A percentile compares a stretch with the other conserved stretches of the same genome.
These are phyloP conservation scores for Numenius arquata DNA, from an alignment of 2,113 vertebrate genomes.

Conservation along the genomic window DNA sequence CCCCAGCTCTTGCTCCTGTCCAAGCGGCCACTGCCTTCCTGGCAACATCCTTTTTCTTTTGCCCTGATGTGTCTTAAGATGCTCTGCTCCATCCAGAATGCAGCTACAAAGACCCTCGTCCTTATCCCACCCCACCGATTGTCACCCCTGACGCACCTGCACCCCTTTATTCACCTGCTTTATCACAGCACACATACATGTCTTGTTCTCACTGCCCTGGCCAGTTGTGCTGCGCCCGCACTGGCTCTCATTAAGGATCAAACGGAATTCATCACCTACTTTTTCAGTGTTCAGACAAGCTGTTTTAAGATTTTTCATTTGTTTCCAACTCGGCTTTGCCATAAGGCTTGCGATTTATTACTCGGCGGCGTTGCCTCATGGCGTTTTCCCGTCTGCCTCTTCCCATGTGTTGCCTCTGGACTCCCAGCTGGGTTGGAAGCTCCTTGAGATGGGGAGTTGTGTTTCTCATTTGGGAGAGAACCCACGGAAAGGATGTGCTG, in stretches of 20 bases:
- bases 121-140: fast-evolving
- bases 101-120: fast-evolving
- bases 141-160: fast-evolving
- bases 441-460: not conserved
- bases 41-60: fast-evolving
- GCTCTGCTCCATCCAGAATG: fast-evolving
- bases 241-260: not conserved
- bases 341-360: not conserved
- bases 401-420: fast-evolving
- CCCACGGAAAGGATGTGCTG: not conserved
- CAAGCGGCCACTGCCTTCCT: fast-evolving
- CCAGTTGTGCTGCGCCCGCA: fast-evolving
- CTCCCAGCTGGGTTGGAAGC: not conserved
- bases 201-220: fast-evolving
- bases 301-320: not conserved
- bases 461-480: not conserved
- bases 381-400: fast-evolving
- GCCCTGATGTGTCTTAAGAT: fast-evolving
- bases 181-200: fast-evolving
- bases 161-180: fast-evolving
- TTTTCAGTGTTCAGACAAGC: not conserved
- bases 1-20: not conserved
- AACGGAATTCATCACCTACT: not conserved
- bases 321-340: not conserved
- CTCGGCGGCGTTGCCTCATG: fast-evolving